Conservation (phyloP, 2,113 vertebrate genomes). For the Acanthochromis polyacanthus region DNA sequence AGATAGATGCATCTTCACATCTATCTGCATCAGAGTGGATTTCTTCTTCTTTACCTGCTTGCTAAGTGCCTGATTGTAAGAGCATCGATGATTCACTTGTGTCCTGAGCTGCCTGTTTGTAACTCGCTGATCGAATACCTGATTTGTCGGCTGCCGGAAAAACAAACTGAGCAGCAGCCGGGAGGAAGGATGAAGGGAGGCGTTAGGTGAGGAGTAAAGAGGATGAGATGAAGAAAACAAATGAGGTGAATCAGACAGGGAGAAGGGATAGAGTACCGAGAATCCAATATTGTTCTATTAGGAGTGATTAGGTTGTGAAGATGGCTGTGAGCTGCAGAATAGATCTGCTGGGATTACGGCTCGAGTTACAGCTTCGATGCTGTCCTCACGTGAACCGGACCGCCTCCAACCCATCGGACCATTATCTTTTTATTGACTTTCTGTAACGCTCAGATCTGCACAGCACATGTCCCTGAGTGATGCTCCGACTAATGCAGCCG, state of each 20-base stretch:
- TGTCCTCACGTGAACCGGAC: constrained; percentile 43
- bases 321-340: constrained; percentile 4
- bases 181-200: background rate
- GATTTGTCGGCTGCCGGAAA: constrained; percentile 22
- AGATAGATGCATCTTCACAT: too few species aligned
- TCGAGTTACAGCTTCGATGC: constrained; percentile 44
- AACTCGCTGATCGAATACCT: constrained; percentile 17
- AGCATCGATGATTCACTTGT: background rate
- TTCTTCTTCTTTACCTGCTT: background rate
- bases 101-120: background rate
- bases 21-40: too few species aligned
- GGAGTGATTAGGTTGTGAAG: constrained; percentile 53
- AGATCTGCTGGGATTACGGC: constrained; percentile 41
- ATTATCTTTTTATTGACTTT: constrained; percentile 8
- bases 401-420: constrained; percentile 24
- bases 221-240: constrained; percentile 23
- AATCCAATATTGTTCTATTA: constrained; percentile 51
- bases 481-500: background rate
- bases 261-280: constrained; percentile 18
- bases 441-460: constrained; percentile 2
- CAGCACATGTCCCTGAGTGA: constrained; percentile 4
- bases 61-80: constrained; percentile 1
- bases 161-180: constrained; percentile 13
- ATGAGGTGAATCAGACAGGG: constrained; percentile 33
- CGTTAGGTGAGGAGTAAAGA: background rate